Conservation (phyloP, 2,888 invertebrate species). For the Pollenia labialis region DNA sequence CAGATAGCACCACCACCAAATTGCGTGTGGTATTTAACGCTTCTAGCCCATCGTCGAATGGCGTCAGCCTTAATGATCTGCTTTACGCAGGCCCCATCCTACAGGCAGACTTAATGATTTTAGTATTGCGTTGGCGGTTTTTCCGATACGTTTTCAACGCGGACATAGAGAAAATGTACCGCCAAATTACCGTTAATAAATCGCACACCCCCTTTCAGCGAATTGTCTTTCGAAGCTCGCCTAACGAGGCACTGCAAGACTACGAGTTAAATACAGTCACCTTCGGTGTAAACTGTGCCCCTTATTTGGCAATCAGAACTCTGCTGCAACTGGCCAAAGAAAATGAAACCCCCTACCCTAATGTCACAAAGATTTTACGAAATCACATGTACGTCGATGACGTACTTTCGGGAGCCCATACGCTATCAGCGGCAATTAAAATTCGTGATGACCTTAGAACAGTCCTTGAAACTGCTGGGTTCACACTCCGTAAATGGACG, state of each 20-base stretch:
- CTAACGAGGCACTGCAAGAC: not conserved
- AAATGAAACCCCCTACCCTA: no score
- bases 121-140: constrained; percentile 3
- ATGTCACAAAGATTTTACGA: no score
- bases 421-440: not conserved
- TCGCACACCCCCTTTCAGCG: not conserved
- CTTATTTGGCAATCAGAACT: no score
- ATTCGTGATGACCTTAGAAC: not conserved
- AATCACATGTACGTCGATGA: no score
- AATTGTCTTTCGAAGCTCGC: not conserved
- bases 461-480: not conserved
- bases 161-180: no score
- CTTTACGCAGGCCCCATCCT: not conserved
- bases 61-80: constrained; percentile 5
- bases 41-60: no score
- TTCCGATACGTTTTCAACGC: not conserved
- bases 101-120: not conserved
- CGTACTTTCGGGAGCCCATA: not conserved
- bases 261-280: not conserved
- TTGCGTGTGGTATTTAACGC: constrained; percentile 6
- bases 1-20: constrained; percentile 8
- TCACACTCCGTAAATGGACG: not conserved
- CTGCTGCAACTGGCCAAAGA: no score
- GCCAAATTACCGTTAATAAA: no score
- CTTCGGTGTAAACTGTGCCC: not conserved